Conservation (phyloP, 2,797 vertebrate genomes). For the Notolepis coatsorum region DNA sequence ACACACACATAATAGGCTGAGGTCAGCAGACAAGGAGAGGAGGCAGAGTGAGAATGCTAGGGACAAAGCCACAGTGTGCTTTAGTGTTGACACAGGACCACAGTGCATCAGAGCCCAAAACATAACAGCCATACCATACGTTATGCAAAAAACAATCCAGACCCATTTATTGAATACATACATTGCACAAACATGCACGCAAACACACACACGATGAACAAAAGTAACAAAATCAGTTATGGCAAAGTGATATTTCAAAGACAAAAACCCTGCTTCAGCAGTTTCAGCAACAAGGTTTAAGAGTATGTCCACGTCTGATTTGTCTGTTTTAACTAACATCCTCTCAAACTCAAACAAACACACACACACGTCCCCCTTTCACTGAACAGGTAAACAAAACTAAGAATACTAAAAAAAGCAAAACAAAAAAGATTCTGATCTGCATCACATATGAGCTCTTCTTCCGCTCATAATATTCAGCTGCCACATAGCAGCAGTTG, state of each 20-base stretch:
- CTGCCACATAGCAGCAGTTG: constrained; percentile 23
- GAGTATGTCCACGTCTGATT: constrained; percentile 42
- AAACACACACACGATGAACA: constrained; percentile 31
- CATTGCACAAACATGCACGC: constrained; percentile 12
- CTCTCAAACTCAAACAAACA: constrained; percentile 7
- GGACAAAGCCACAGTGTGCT: constrained; percentile 55
- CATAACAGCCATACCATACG: constrained; percentile 20
- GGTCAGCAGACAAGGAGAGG: constrained; percentile 24
- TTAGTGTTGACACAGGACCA: constrained; percentile 53
- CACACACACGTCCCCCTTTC: constrained; percentile 14
- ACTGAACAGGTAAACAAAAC: constrained; percentile 48
- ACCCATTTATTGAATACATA: constrained; percentile 21
- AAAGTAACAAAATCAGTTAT: constrained; percentile 38
- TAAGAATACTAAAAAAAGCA: constrained; percentile 24
- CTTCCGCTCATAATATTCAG: constrained; percentile 24
- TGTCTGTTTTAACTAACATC: constrained; percentile 51
- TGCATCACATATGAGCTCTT: constrained; percentile 15
- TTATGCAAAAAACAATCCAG: constrained; percentile 17
- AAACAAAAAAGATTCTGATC: background rate
- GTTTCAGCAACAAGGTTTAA: too few relatives aligned
- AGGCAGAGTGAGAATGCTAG: constrained; percentile 35
- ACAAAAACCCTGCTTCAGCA: constrained; percentile 50
- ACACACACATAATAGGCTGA: background rate
- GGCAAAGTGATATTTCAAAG: constrained; percentile 39
- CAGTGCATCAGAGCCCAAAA: constrained; percentile 20